phyloP scores from a whole-genome alignment of 1,140 invertebrate genomes.

The Apis cerana region DNA sequence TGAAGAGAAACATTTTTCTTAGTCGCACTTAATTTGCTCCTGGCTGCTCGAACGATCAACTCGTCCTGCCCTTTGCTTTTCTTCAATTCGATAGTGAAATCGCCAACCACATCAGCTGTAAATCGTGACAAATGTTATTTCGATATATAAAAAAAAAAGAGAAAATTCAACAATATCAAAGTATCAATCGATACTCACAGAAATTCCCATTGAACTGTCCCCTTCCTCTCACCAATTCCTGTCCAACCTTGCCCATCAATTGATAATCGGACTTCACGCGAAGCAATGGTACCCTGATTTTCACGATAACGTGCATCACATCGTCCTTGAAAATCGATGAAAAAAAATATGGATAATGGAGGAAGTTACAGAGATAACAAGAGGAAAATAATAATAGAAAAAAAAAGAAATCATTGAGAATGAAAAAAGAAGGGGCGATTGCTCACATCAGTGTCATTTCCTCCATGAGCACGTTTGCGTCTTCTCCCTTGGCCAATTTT shows the following conservation, averaged over 20 bases:
- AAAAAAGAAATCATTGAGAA: background rate
- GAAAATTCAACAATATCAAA: background rate
- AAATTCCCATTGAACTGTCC: constrained; percentile 75
- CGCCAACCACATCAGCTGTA: constrained; percentile 73
- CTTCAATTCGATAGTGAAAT: constrained; percentile 78
- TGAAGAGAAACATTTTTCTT: constrained; percentile 70
- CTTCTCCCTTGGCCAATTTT: constrained; percentile 58
- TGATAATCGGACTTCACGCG: constrained; percentile 74
- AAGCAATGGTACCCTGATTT: constrained; percentile 73
- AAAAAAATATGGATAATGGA: background rate
- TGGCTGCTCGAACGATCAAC: constrained; percentile 75
- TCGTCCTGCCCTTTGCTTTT: constrained; percentile 69
- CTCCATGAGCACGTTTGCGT: constrained; percentile 72
- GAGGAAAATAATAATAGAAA: background rate
- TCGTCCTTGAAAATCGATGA: constrained; percentile 68
- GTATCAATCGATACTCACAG: constrained; percentile 68
- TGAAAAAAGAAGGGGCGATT: background rate
- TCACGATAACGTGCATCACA: constrained; percentile 77
- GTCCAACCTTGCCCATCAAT: constrained; percentile 74
- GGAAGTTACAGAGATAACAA: background rate
- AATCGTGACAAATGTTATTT: background rate
- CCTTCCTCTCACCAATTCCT: constrained; percentile 72
- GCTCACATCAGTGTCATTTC: constrained; percentile 70
- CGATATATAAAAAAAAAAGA: background rate
- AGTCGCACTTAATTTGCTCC: constrained; percentile 71